Conservation (phyloP, 2,888 invertebrate species). For the Cactoblastis cactorum region DNA sequence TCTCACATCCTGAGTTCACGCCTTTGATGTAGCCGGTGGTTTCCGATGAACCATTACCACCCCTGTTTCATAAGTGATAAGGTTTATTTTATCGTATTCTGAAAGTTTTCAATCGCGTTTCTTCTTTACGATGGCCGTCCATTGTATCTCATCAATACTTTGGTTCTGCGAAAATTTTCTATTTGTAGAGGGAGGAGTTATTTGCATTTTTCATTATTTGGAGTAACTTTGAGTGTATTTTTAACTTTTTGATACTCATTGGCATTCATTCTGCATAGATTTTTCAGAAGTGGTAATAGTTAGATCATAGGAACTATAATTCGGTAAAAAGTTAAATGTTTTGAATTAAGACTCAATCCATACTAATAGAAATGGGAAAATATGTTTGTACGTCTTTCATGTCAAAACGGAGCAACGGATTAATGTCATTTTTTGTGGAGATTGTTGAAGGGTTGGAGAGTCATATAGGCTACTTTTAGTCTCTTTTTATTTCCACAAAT, state of each 20-base stretch:
- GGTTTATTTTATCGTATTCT: slow-evolving; percentile 30
- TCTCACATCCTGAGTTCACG: slow-evolving; percentile 68
- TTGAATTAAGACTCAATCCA: no score
- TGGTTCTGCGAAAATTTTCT: slow-evolving; percentile 12
- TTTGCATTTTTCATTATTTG: slow-evolving; percentile 12
- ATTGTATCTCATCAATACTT: slow-evolving; percentile 18
- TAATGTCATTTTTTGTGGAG: no score
- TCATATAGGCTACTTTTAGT: no score
- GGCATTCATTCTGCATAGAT: no score
- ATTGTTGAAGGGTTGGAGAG: no score
- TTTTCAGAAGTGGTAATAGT: no score
- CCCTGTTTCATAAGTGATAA: slow-evolving; percentile 27
- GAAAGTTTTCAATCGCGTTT: slow-evolving; percentile 30
- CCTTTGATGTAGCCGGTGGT: slow-evolving; percentile 65
- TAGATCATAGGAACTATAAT: no score
- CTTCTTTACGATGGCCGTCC: slow-evolving; percentile 20
- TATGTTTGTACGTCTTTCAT: no score
- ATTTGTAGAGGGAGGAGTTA: slow-evolving; percentile 7
- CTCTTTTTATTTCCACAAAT: no score
- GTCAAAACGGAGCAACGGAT: no score
- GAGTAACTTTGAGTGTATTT: neutral
- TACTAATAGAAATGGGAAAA: no score
- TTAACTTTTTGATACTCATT: neutral
- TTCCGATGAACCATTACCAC: slow-evolving; percentile 25
- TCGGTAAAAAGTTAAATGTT: no score